Percentiles rank a stretch among this genome's conserved stretches.
phyloP scores from a whole-genome alignment of 1,140 invertebrate species.

The Uloborus diversus region DNA sequence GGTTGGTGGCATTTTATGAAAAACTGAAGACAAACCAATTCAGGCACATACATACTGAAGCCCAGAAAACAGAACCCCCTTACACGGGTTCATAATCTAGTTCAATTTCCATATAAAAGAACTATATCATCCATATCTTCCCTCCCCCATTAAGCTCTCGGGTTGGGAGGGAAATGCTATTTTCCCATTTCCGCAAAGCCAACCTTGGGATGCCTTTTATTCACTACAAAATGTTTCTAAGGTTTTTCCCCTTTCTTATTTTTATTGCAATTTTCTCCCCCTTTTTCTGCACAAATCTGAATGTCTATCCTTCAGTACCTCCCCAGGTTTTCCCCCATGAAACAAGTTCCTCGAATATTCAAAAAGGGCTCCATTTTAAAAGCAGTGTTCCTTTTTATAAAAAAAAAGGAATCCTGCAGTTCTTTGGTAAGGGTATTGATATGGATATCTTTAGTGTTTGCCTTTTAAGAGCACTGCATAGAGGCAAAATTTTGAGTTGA shows the following conservation, averaged over 20 bases:
- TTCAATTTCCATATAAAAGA: constrained; percentile 55
- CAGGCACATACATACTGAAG: no score
- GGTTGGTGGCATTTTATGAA: no score
- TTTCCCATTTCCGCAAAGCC: constrained; percentile 9
- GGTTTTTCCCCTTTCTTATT: not conserved
- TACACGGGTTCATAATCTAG: constrained; percentile 14
- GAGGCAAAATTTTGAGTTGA: no score
- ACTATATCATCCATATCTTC: constrained; percentile 33
- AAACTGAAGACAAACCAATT: no score
- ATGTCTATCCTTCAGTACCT: not conserved
- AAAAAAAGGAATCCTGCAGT: no score
- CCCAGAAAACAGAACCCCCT: not conserved
- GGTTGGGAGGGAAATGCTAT: not conserved
- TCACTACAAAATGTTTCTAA: constrained; percentile 32
- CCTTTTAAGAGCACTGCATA: no score
- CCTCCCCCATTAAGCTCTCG: constrained; percentile 1
- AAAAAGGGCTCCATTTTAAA: not conserved
- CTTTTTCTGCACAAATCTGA: not conserved
- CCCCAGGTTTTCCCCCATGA: not conserved
- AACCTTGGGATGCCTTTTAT: constrained; percentile 31
- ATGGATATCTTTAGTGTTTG: no score
- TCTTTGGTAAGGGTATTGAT: no score
- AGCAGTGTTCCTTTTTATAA: no score
- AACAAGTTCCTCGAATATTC: constrained; percentile 37
- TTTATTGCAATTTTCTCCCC: not conserved